Conservation (phyloP, 2,888 invertebrate genomes). For the Gerosis bhagava region DNA sequence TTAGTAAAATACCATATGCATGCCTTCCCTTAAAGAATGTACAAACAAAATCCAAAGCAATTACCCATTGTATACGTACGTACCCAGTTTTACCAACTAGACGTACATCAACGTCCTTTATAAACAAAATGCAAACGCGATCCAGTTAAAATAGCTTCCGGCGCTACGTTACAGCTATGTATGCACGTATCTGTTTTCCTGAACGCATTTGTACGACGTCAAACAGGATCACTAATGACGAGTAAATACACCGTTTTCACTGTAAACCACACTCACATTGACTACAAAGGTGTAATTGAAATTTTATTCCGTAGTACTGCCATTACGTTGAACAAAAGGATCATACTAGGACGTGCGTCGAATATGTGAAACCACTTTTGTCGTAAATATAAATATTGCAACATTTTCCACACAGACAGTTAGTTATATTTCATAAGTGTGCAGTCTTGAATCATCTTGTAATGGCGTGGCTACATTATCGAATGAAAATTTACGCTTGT, state of each 20-base stretch:
- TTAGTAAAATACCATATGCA: too few relatives aligned
- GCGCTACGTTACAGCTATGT: slow-evolving; percentile 5
- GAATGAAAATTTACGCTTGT: too few relatives aligned
- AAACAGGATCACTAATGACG: slow-evolving; percentile 20
- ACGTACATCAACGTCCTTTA: slow-evolving; percentile 11
- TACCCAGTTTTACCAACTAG: too few relatives aligned
- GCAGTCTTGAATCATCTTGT: neutral
- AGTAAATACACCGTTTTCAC: slow-evolving; percentile 14
- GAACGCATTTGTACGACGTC: slow-evolving; percentile 1
- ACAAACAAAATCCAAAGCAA: too few relatives aligned
- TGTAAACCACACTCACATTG: slow-evolving; percentile 14
- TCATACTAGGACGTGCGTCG: slow-evolving; percentile 4
- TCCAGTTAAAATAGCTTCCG: slow-evolving; percentile 17
- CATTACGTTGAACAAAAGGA: slow-evolving; percentile 9
- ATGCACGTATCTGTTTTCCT: slow-evolving; percentile 5
- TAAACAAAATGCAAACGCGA: slow-evolving; percentile 6
- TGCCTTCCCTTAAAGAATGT: too few relatives aligned
- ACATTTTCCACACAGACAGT: neutral
- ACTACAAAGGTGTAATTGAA: slow-evolving; percentile 14
- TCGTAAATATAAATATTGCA: slow-evolving; percentile 20
- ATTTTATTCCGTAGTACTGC: slow-evolving; percentile 14
- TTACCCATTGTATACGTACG: too few relatives aligned
- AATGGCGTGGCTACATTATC: too few relatives aligned
- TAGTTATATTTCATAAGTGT: slow-evolving; percentile 4
- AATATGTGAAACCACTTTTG: slow-evolving; percentile 10